Evolutionary conservation across 35 echinoderm and acorn worm genomes (phyloP).

Genomic region (Strongylocentrotus purpuratus): DNA sequence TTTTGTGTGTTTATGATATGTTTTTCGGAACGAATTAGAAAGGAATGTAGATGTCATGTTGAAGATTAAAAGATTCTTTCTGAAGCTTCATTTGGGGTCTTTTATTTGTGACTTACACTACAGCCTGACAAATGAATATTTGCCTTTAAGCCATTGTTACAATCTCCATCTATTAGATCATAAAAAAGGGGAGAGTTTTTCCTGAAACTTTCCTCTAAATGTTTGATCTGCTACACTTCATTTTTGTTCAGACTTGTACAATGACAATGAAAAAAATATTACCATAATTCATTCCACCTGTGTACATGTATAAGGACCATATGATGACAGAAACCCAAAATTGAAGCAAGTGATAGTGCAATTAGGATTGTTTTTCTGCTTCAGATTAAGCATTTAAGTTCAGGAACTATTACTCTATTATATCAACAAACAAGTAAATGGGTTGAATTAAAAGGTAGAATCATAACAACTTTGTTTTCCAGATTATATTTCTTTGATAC

Average conservation of each 20-base stretch:
- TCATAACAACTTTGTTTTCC: not conserved
- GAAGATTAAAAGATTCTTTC: not conserved
- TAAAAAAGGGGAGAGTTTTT: not conserved
- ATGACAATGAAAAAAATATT: not conserved
- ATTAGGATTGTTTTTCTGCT: not conserved
- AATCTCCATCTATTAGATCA: not conserved
- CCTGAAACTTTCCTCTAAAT: not conserved
- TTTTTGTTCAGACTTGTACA: not conserved
- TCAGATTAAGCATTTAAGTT: not conserved
- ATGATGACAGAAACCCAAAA: not conserved
- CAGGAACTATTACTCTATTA: not conserved
- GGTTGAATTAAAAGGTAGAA: not conserved
- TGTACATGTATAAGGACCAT: not conserved
- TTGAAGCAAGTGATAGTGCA: not conserved
- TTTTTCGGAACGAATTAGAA: not conserved
- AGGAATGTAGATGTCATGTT: not conserved
- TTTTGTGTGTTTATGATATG: not conserved
- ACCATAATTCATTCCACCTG: not conserved
- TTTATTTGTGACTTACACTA: not conserved
- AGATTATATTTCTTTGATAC: not conserved
- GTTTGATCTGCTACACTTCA: not conserved
- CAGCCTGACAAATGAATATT: not conserved
- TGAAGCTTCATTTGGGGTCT: not conserved
- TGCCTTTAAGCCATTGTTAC: not conserved
- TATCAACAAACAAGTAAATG: not conserved